Evolutionary conservation across 1,140 invertebrate genomes (phyloP).

Genomic region (Trichonephila clavata): DNA sequence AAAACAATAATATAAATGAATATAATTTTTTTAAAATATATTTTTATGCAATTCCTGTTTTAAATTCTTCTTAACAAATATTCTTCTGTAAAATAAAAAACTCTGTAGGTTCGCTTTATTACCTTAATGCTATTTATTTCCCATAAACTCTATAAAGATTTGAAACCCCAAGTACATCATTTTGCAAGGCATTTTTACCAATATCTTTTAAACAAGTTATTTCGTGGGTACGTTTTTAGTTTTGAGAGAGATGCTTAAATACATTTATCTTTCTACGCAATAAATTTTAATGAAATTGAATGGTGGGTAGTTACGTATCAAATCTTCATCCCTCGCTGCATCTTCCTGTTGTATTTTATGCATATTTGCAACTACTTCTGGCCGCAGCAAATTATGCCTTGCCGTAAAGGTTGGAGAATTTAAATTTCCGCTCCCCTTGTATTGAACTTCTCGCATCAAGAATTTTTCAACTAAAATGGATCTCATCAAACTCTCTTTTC

Average conservation of each 20-base stretch:
- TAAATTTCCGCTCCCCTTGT: conserved; percentile 13
- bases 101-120: too few species aligned
- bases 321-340: neutral
- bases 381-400: neutral
- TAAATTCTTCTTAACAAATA: too few species aligned
- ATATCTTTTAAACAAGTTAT: neutral
- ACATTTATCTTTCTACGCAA: conserved; percentile 55
- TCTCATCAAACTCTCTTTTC: neutral
- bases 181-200: too few species aligned
- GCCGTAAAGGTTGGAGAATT: neutral
- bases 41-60: too few species aligned
- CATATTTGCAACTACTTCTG: conserved; percentile 21
- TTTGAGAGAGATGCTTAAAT: neutral
- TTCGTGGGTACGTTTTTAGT: neutral
- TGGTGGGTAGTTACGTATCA: neutral
- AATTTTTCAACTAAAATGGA: conserved; percentile 16
- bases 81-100: too few species aligned
- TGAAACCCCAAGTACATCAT: too few species aligned
- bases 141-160: too few species aligned
- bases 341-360: conserved; percentile 4
- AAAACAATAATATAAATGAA: too few species aligned
- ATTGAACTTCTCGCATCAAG: conserved; percentile 42
- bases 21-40: too few species aligned
- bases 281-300: conserved; percentile 50
- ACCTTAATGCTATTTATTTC: too few species aligned